phyloP scores from a whole-genome alignment of 2,888 invertebrate species.

The Hoplodrina blanda region DNA sequence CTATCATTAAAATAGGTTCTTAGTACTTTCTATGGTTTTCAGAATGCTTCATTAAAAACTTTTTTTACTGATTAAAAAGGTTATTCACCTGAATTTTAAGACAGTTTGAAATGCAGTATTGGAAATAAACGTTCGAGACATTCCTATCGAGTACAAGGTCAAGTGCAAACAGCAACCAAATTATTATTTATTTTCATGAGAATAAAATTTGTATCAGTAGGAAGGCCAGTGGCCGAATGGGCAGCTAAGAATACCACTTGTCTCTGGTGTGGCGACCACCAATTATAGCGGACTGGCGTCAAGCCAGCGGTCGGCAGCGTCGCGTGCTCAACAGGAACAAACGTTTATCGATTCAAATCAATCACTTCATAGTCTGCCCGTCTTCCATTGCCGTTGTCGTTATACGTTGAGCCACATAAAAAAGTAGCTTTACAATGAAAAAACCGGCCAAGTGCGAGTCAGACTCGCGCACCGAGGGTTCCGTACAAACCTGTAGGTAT shows the following conservation, averaged over 20 bases:
- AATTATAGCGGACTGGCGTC: conserved; percentile 96
- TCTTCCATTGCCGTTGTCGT: conserved; percentile 50
- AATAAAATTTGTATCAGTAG: conserved; percentile 75
- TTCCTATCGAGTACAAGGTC: conserved; percentile 82
- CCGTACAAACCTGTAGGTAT: too few species aligned
- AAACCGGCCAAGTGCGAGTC: too few species aligned
- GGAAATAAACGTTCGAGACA: conserved; percentile 58
- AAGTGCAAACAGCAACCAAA: conserved; percentile 83
- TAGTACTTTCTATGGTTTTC: conserved; percentile 6
- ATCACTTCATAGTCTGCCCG: conserved; percentile 72
- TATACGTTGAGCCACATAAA: neutral
- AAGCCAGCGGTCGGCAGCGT: conserved; percentile 91
- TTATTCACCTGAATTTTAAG: conserved; percentile 70
- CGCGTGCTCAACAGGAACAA: conserved; percentile 83
- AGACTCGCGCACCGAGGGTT: too few species aligned
- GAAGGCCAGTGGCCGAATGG: conserved; percentile 89
- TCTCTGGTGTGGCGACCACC: conserved; percentile 93
- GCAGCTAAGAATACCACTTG: conserved; percentile 93
- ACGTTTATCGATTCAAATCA: conserved; percentile 82
- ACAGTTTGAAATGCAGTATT: conserved; percentile 17
- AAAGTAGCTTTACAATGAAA: neutral
- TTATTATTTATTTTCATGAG: conserved; percentile 77
- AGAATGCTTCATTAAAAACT: conserved; percentile 6
- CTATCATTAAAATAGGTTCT: neutral
- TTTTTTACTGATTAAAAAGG: conserved; percentile 66